Base-by-base conservation (phyloP, 2,888 invertebrate species). In the Ptilodon capucinus region DNA sequence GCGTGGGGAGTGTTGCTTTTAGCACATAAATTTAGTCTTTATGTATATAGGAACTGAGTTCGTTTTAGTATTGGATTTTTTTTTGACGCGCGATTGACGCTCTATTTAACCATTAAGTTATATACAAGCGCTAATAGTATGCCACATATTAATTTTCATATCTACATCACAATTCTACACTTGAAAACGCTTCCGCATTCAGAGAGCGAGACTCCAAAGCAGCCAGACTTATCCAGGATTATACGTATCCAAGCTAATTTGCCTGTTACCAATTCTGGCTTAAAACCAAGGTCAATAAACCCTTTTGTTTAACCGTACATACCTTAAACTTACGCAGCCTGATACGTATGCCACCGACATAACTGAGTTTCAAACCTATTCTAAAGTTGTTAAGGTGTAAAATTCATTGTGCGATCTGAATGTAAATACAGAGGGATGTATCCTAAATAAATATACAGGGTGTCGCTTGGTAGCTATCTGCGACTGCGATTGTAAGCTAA, bases 371-470 rank as follows among this genome's bases (percentile, higher is more conserved):
- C 53, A 66, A 72, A 64, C 73, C 52, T 78, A 76, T 25, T 11
- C 2, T 39, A 2, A 30, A 46, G 51, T 51, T 56, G 67, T 77
- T 81, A 82, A 60, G 73, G 79, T 65, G 58, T 71, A 54, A 72
- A 79, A 79, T 83, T 55, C 64, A 58, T 48, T 70, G 68, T 54
- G 52, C 36, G 40, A 34, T 30, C 43, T 52, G 58, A 76, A 80
- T 81, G 82, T 83, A 86, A 86, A 86, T 85, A 81, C 70, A 69
- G 71, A 79, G 81, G 83, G 84, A 76, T 81, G 81, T 77, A 83
- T 84, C 89, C 88, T 88, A 86, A 88, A 82, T 74, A 89, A 89
- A 89, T 83, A 86, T 76, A 82, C 82, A 72, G 80, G 76, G 79
- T 83, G 86, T 83, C 79, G 76, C 72, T 68, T 76, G 71, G 81